Conservation (phyloP, 1,140 invertebrate species). For the Calliopsis andreniformis region DNA sequence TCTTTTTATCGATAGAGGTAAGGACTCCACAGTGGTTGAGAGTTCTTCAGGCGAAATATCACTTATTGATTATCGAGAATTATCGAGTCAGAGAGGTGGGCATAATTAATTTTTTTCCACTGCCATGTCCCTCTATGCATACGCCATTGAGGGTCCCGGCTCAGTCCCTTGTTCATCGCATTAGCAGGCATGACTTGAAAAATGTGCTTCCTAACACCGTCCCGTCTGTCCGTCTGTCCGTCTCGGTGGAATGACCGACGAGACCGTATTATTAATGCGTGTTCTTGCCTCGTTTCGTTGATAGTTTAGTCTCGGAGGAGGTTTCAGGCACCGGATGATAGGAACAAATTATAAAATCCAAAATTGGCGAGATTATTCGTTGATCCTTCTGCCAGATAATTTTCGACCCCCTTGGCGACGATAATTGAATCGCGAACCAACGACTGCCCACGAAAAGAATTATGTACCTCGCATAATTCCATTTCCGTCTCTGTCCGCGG, state of each 20-base stretch:
- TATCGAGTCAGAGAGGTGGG: constrained; percentile 21
- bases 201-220: constrained; percentile 77
- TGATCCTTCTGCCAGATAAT: constrained; percentile 26
- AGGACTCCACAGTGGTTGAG: not conserved
- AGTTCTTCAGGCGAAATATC: constrained; percentile 8
- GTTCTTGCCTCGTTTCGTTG: constrained; percentile 70
- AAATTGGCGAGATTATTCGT: constrained; percentile 60
- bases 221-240: constrained; percentile 65
- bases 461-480: no score
- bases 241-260: constrained; percentile 66
- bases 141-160: constrained; percentile 63
- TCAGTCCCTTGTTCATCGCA: constrained; percentile 73
- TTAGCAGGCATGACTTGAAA: constrained; percentile 79
- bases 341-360: constrained; percentile 59
- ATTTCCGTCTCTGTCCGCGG: no score
- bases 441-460: not conserved
- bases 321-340: constrained; percentile 21
- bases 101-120: constrained; percentile 58
- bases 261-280: constrained; percentile 74
- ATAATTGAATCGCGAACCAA: constrained; percentile 31
- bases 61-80: constrained; percentile 46
- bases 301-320: constrained; percentile 55
- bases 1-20: not conserved
- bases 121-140: constrained; percentile 55
- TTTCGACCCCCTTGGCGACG: constrained; percentile 16